phyloP scores from a whole-genome alignment of 2,113 vertebrate genomes.

The Galbula dea region DNA sequence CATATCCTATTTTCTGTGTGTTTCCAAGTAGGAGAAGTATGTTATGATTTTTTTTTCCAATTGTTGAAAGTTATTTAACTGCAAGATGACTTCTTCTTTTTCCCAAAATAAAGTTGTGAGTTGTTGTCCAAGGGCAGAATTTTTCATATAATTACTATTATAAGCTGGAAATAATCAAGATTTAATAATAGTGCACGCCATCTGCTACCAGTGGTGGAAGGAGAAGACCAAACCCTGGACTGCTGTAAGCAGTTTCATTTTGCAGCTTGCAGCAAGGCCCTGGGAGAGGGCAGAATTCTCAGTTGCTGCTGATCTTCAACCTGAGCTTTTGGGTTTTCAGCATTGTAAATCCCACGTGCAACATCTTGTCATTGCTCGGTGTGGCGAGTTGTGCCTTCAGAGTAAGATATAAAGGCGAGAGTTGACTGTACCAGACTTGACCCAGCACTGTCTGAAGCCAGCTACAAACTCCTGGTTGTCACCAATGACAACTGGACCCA shows the following conservation, averaged over 20 bases:
- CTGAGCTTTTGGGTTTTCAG: neutral
- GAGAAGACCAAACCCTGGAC: neutral
- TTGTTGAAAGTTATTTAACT: slow-evolving; percentile 2
- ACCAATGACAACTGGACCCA: neutral
- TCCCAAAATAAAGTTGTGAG: neutral
- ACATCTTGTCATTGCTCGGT: neutral
- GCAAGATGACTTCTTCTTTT: neutral
- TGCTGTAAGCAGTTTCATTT: neutral
- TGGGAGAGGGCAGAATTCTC: neutral
- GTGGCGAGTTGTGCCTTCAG: neutral
- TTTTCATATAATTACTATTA: neutral
- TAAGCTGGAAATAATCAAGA: slow-evolving; percentile 14
- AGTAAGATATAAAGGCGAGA: neutral
- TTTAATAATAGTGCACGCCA: neutral
- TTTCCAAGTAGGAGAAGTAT: slow-evolving; percentile 48
- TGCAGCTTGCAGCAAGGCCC: neutral
- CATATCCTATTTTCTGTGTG: slow-evolving; percentile 35
- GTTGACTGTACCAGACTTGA: neutral
- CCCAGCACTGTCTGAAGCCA: neutral
- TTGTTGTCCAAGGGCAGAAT: neutral
- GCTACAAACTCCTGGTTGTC: neutral
- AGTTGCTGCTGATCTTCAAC: neutral
- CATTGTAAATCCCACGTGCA: neutral
- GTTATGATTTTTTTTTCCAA: neutral
- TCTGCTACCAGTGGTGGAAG: slow-evolving; percentile 1